Percentiles rank a stretch among this genome's conserved stretches.
These are phyloP conservation scores for Lasioglossum oenotherae DNA, from an alignment of 2,888 invertebrate genomes.

Conservation along the genomic window DNA sequence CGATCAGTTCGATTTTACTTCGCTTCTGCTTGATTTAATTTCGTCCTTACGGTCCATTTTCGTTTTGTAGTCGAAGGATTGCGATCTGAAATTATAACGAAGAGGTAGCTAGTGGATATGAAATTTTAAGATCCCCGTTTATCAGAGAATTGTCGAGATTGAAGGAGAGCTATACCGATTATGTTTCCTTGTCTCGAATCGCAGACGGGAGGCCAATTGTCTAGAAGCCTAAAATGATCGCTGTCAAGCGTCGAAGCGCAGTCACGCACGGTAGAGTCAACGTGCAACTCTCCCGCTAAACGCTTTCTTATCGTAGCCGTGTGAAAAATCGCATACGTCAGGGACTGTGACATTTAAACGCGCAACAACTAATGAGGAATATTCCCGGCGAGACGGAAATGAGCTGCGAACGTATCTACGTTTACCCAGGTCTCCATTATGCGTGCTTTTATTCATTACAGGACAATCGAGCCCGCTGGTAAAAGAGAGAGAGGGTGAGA, in stretches of 20 bases:
- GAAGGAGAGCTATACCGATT: not conserved
- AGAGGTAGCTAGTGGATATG: not conserved
- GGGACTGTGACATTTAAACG: slow-evolving; percentile 61
- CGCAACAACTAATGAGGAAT: slow-evolving; percentile 67
- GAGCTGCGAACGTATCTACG: slow-evolving; percentile 60
- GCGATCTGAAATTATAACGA: not conserved
- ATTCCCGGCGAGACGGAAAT: slow-evolving; percentile 67
- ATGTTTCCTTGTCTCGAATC: not conserved
- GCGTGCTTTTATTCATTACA: slow-evolving; percentile 61
- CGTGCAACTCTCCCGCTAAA: slow-evolving; percentile 31
- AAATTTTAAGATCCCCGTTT: not conserved
- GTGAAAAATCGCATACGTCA: slow-evolving; percentile 53
- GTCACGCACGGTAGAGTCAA: not conserved
- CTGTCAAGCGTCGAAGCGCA: slow-evolving; percentile 12
- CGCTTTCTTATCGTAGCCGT: slow-evolving; percentile 41
- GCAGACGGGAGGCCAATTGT: not conserved
- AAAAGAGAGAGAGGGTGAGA: not conserved
- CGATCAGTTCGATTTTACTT: not conserved
- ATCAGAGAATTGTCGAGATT: not conserved
- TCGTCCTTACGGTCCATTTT: no score
- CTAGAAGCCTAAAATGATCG: not conserved
- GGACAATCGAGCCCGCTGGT: slow-evolving; percentile 53
- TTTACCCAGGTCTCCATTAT: slow-evolving; percentile 48
- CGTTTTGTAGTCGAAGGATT: no score
- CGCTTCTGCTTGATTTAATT: not conserved